A percentile compares a stretch with the other conserved stretches of the same genome.
Conservation (phyloP, 2,888 invertebrate genomes). For the Leucozona laternaria region DNA sequence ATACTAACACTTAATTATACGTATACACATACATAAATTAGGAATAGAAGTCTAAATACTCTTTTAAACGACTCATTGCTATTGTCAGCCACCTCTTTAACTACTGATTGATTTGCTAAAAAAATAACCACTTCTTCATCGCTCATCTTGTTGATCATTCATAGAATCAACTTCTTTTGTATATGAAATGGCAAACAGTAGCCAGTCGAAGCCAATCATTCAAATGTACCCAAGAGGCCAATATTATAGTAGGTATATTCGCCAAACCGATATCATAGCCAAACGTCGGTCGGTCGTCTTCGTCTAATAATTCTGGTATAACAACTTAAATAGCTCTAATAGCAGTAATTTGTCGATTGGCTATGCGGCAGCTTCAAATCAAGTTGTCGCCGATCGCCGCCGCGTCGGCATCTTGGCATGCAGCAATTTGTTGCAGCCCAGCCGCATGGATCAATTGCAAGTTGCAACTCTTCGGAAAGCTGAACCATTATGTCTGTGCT, state of each 20-base stretch:
- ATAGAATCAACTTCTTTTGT: not conserved
- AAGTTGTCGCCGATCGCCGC: constrained; percentile 67
- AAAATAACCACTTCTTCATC: constrained; percentile 2
- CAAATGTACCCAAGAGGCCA: constrained; percentile 49
- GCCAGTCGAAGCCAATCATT: constrained; percentile 46
- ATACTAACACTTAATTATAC: not conserved
- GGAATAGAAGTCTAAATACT: not conserved
- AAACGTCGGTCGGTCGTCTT: not conserved
- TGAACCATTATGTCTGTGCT: constrained; percentile 62
- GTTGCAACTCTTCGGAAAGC: constrained; percentile 38
- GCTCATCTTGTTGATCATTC: constrained; percentile 6
- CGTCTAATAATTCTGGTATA: constrained; percentile 13
- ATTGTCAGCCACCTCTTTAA: not conserved
- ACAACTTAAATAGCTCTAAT: constrained; percentile 60
- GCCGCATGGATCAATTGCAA: constrained; percentile 54
- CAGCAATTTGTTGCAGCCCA: constrained; percentile 54
- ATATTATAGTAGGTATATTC: constrained; percentile 23
- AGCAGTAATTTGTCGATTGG: constrained; percentile 69
- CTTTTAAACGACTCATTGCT: not conserved
- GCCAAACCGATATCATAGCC: constrained; percentile 43
- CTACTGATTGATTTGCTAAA: constrained; percentile 1
- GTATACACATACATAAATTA: not conserved
- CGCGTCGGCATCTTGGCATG: constrained; percentile 33
- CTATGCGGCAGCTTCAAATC: constrained; percentile 71
- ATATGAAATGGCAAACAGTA: constrained; percentile 41